Conservation (phyloP, 2,888 invertebrate species). For the Drosophila putrida region DNA sequence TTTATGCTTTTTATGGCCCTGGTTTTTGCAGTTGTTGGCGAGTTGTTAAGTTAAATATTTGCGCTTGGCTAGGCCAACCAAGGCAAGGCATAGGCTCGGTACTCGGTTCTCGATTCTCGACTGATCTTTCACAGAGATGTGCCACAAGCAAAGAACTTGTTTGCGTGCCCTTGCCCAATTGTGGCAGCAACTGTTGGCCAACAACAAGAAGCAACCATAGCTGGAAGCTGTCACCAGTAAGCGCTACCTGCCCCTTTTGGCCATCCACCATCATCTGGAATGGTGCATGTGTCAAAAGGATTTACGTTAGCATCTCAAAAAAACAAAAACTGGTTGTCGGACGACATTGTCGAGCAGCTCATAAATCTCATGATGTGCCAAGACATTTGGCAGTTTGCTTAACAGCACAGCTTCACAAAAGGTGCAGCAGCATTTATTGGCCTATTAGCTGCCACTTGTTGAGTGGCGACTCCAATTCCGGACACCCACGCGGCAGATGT, state of each 20-base stretch:
- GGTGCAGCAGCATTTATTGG: constrained; percentile 63
- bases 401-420: constrained; percentile 22
- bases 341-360: constrained; percentile 26
- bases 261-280: constrained; percentile 12
- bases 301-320: constrained; percentile 48
- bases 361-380: constrained; percentile 59
- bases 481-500: constrained; percentile 65
- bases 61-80: constrained; percentile 58
- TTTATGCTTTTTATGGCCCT: constrained; percentile 60
- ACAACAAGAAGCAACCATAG: constrained; percentile 13
- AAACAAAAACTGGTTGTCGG: constrained; percentile 61
- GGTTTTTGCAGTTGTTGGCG: constrained; percentile 68
- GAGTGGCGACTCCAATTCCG: constrained; percentile 51
- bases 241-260: constrained; percentile 14
- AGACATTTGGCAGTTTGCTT: constrained; percentile 48
- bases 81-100: constrained; percentile 1
- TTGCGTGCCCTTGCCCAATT: constrained; percentile 72
- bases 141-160: constrained; percentile 61
- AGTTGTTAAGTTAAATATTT: constrained; percentile 80
- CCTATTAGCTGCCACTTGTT: constrained; percentile 77
- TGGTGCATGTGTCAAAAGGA: constrained; percentile 65
- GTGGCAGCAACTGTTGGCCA: constrained; percentile 37
- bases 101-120: constrained; percentile 6
- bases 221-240: constrained; percentile 55
- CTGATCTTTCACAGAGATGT: constrained; percentile 53